Conservation (phyloP, 2,888 invertebrate species). For the Pimpla rufipes region DNA sequence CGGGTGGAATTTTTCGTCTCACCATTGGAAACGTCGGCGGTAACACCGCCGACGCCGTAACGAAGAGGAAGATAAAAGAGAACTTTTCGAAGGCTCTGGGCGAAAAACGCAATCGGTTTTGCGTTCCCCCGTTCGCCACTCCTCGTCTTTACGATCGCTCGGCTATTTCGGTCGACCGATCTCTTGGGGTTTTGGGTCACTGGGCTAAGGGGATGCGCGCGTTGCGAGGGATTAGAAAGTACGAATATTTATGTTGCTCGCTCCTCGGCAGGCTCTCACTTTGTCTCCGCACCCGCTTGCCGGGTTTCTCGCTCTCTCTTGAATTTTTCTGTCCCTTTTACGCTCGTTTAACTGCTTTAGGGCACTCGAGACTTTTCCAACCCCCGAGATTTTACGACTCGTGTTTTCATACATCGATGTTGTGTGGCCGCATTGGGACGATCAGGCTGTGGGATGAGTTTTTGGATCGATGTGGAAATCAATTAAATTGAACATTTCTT, state of each 20-base stretch:
- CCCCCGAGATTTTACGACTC: background rate
- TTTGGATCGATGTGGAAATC: background rate
- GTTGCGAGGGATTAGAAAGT: slow-evolving; percentile 70
- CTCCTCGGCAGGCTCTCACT: slow-evolving; percentile 26
- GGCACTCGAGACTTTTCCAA: slow-evolving; percentile 5
- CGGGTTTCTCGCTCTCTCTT: background rate
- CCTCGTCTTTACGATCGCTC: slow-evolving; percentile 59
- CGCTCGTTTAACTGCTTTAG: background rate
- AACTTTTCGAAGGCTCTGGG: background rate
- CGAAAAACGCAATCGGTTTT: slow-evolving; percentile 57
- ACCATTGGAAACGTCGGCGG: background rate
- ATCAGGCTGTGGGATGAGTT: no score
- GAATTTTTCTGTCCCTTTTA: slow-evolving; percentile 15
- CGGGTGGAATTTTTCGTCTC: slow-evolving; percentile 18
- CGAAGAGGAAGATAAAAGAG: slow-evolving; percentile 16
- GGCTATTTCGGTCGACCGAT: slow-evolving; percentile 69
- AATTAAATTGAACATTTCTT: background rate
- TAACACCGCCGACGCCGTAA: background rate
- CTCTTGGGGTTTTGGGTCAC: slow-evolving; percentile 76
- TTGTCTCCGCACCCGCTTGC: background rate
- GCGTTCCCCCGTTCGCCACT: slow-evolving; percentile 49
- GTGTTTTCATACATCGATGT: slow-evolving; percentile 1
- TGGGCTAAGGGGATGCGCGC: slow-evolving; percentile 75
- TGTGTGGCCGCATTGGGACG: background rate
- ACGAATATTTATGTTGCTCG: slow-evolving; percentile 77